Evolutionary conservation across 2,797 vertebrate genomes (phyloP).

Genomic region (Sibirionetta formosa): DNA sequence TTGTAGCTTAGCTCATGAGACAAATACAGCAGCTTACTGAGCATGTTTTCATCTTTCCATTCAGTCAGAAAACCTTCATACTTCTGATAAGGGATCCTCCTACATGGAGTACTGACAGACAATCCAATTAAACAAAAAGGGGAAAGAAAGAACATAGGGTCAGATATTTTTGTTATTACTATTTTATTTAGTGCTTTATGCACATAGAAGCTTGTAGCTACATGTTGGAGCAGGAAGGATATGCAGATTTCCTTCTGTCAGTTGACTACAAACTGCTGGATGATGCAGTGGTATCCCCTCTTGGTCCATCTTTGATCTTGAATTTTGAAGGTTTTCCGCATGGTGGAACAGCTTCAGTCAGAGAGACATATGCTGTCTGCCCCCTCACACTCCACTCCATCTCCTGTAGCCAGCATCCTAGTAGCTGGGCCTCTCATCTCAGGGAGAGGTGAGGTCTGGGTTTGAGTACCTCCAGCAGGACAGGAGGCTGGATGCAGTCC

Average conservation of each 20-base stretch:
- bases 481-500: background rate
- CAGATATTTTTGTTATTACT: background rate
- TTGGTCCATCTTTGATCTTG: background rate
- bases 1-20: background rate
- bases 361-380: background rate
- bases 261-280: background rate
- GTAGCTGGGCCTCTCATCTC: background rate
- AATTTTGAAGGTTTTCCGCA: background rate
- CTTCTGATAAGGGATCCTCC: background rate
- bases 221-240: background rate
- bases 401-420: accelerated
- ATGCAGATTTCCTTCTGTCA: background rate
- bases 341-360: background rate
- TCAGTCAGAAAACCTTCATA: background rate
- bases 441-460: background rate
- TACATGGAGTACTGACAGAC: background rate
- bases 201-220: background rate
- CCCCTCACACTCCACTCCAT: background rate
- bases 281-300: background rate
- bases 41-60: background rate
- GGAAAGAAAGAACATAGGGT: background rate
- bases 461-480: background rate
- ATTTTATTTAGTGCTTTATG: background rate
- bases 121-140: background rate
- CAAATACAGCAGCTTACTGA: background rate